These are phyloP conservation scores for Sarotherodon lohbergeri DNA, from an alignment of 2,113 vertebrate species.

Conservation along the genomic window DNA sequence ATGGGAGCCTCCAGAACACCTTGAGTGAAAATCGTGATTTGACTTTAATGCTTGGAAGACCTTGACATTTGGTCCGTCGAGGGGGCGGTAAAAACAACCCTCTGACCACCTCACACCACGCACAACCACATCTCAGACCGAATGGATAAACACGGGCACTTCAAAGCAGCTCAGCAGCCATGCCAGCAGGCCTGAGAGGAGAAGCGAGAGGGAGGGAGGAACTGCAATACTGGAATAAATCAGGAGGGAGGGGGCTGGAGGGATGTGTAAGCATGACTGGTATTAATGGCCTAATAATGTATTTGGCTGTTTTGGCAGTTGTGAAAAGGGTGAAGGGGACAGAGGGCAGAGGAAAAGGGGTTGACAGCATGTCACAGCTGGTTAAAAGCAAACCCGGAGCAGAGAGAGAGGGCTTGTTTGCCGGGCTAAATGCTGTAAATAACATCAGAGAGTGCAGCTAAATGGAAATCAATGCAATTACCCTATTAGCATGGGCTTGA, in stretches of 20 bases:
- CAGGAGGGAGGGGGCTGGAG: neutral
- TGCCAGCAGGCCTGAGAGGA: conserved; percentile 47
- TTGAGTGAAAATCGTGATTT: conserved; percentile 15
- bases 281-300: conserved; percentile 61
- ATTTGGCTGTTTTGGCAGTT: conserved; percentile 60
- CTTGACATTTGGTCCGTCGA: conserved; percentile 10
- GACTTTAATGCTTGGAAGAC: conserved; percentile 1
- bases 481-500: conserved; percentile 74
- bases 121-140: conserved; percentile 21
- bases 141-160: conserved; percentile 49
- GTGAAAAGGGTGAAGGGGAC: conserved; percentile 33
- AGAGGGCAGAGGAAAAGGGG: conserved; percentile 26
- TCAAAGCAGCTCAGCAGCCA: conserved; percentile 36
- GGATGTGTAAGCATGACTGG: conserved; percentile 34
- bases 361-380: conserved; percentile 56
- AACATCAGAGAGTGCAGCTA: conserved; percentile 76
- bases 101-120: neutral
- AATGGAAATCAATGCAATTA: conserved; percentile 83
- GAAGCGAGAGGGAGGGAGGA: neutral
- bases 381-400: conserved; percentile 61
- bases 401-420: conserved; percentile 59
- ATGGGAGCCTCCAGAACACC: neutral
- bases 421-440: conserved; percentile 76
- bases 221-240: conserved; percentile 29
- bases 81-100: neutral